Conservation (phyloP, 35 echinoderm and acorn worm species). For the Eucidaris tribuloides region DNA sequence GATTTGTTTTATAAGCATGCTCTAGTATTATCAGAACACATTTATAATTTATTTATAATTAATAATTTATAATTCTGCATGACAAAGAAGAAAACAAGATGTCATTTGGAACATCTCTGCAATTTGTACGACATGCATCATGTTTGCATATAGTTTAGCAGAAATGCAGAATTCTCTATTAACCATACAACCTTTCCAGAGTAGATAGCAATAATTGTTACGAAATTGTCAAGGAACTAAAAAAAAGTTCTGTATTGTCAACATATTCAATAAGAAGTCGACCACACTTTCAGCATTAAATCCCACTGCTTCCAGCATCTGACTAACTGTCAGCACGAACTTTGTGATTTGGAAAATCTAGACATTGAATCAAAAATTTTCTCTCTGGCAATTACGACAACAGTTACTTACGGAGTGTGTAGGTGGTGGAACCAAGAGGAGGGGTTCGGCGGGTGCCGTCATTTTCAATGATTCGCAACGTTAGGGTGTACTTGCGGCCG, state of each 20-base stretch:
- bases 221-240: too few relatives aligned
- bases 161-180: too few relatives aligned
- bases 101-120: too few relatives aligned
- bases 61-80: too few relatives aligned
- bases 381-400: background rate
- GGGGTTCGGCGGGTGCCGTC: background rate
- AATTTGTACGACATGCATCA: too few relatives aligned
- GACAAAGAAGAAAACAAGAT: too few relatives aligned
- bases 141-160: too few relatives aligned
- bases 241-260: background rate
- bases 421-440: background rate
- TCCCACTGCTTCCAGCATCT: background rate
- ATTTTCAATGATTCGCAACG: background rate
- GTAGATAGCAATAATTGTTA: too few relatives aligned
- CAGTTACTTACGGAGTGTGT: conserved; percentile 33
- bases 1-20: too few relatives aligned
- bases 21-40: too few relatives aligned
- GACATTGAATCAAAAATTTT: background rate
- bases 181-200: too few relatives aligned
- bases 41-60: too few relatives aligned
- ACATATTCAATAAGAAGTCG: background rate
- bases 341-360: background rate
- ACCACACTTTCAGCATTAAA: background rate
- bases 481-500: conserved; percentile 36
- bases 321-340: background rate